Evolutionary conservation across 2,113 vertebrate species (phyloP).

Genomic region (Sinocyclocheilus anophthalmus): DNA sequence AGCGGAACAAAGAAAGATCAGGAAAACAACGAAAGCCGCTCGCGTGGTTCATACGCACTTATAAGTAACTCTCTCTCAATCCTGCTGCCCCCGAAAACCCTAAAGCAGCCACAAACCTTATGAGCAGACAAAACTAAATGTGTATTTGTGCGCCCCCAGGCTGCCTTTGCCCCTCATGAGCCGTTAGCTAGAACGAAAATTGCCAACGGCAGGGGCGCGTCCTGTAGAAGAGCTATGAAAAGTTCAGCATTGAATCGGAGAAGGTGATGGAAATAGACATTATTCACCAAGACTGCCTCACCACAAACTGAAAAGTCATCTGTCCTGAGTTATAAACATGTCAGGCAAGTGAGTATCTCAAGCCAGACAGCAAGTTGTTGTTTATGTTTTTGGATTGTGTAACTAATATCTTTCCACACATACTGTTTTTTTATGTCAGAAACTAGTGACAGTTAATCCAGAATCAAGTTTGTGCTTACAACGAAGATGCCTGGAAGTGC

Average conservation of each 20-base stretch:
- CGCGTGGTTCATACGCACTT: not conserved
- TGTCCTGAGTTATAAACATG: not conserved
- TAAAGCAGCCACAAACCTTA: constrained; percentile 16
- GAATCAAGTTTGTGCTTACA: not conserved
- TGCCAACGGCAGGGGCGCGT: constrained; percentile 5
- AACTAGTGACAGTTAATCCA: not conserved
- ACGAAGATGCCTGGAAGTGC: not conserved
- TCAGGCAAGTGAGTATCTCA: not conserved
- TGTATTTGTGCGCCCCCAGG: constrained; percentile 33
- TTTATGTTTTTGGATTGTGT: not conserved
- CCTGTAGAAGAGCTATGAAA: constrained; percentile 27
- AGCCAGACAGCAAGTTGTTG: not conserved
- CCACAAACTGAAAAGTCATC: not conserved
- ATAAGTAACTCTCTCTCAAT: not conserved
- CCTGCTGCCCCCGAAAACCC: constrained; percentile 9
- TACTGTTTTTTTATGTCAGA: not conserved
- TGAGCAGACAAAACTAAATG: constrained; percentile 35
- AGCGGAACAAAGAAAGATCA: not conserved
- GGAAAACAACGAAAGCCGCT: not conserved
- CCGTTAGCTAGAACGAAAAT: constrained; percentile 1
- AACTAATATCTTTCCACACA: not conserved
- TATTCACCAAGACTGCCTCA: not conserved
- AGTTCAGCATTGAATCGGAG: constrained; percentile 26
- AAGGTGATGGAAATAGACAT: constrained; percentile 5
- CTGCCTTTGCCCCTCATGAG: constrained; percentile 19